Percentiles rank a stretch among this genome's conserved stretches.
Evolutionary conservation across 2,797 vertebrate genomes (phyloP).

Genomic region (Hypotaenidia philippensis): DNA sequence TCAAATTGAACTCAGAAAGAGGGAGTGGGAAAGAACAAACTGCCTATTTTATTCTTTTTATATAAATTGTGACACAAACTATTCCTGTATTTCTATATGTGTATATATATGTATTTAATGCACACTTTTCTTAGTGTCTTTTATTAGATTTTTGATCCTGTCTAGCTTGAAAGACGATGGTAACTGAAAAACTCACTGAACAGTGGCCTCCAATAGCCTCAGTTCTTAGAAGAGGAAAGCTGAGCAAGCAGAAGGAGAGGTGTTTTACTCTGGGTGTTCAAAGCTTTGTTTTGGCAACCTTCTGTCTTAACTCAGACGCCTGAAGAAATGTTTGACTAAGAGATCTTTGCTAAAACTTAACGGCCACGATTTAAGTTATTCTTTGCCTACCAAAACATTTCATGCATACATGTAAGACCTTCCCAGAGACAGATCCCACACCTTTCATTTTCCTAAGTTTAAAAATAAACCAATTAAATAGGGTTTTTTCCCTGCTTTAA

Average conservation of each 20-base stretch:
- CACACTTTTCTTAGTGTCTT: not conserved
- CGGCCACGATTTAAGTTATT: not conserved
- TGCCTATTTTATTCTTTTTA: not conserved
- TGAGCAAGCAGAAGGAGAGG: conserved; percentile 1
- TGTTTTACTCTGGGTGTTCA: not conserved
- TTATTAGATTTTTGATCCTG: not conserved
- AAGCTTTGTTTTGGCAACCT: conserved; percentile 2
- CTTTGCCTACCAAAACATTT: conserved; percentile 25
- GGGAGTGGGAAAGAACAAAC: not conserved
- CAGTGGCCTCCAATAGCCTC: not conserved
- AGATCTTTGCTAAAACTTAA: not conserved
- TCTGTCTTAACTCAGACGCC: not conserved
- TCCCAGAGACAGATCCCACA: conserved; percentile 36
- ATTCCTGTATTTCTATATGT: not conserved
- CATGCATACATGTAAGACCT: not conserved
- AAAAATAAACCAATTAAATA: not conserved
- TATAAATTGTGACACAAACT: not conserved
- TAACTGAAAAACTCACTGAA: not conserved
- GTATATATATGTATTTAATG: not conserved
- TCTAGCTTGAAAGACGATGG: not conserved
- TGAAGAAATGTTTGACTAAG: conserved; percentile 9
- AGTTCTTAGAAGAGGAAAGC: not conserved
- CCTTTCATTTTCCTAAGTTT: conserved; percentile 14
- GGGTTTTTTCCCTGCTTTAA: not conserved
- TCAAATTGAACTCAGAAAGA: not conserved